Percentiles rank a stretch among this genome's conserved stretches.
Conservation (phyloP, 2,888 invertebrate species). For the Bimastos eiseni region DNA sequence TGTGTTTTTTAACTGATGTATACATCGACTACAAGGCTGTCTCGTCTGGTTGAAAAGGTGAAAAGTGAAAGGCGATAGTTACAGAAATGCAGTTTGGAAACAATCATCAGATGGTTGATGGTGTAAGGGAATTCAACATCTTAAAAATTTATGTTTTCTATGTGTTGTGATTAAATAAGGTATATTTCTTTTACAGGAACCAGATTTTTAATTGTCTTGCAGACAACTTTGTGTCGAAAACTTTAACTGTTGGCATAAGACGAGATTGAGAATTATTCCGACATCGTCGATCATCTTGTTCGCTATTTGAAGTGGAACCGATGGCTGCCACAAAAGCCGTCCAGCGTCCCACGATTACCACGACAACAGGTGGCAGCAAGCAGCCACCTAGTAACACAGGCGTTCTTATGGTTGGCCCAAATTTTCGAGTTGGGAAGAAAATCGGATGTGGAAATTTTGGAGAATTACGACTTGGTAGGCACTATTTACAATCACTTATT, state of each 20-base stretch:
- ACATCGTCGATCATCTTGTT: background rate
- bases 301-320: background rate
- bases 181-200: background rate
- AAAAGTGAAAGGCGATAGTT: too few species aligned
- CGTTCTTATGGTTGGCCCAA: conserved; percentile 86
- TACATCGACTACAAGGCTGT: background rate
- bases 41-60: too few species aligned
- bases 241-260: background rate
- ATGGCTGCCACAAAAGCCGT: conserved; percentile 24
- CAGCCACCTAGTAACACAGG: conserved; percentile 33
- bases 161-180: background rate
- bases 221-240: background rate
- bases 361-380: background rate
- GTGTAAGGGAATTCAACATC: background rate
- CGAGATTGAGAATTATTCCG: background rate
- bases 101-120: background rate
- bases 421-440: conserved; percentile 99
- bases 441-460: conserved; percentile 99
- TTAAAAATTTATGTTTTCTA: background rate
- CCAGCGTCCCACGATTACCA: background rate
- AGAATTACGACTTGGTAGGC: conserved; percentile 88
- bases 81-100: too few species aligned
- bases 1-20: background rate
- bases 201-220: background rate
- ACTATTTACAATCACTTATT: background rate